A percentile compares a stretch with the other conserved stretches of the same genome.
Conservation (phyloP, 2,797 vertebrate species). For the Potorous gilbertii region DNA sequence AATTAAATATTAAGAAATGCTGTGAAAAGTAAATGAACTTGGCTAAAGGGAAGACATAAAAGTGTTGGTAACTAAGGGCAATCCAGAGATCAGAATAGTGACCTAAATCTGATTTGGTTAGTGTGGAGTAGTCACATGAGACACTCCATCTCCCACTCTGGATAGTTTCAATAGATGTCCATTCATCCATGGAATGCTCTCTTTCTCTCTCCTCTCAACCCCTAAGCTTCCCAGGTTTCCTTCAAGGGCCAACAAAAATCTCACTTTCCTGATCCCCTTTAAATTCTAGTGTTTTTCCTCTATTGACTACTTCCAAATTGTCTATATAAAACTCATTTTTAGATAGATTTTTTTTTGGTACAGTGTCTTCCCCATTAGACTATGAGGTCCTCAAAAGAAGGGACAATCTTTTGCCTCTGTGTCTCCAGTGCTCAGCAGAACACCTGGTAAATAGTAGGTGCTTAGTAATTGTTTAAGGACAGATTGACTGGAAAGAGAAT, state of each 20-base stretch:
- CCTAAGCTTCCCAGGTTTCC: neutral
- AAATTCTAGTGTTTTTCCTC: neutral
- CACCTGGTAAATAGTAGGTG: neutral
- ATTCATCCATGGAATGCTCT: neutral
- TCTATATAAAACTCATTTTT: neutral
- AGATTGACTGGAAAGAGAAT: neutral
- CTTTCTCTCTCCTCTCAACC: neutral
- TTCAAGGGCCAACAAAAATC: neutral
- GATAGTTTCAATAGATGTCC: neutral
- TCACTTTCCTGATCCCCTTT: neutral
- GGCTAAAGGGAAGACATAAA: neutral
- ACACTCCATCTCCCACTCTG: neutral
- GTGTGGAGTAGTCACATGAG: neutral
- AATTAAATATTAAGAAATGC: conserved; percentile 54
- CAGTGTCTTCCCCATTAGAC: neutral
- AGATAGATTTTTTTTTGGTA: neutral
- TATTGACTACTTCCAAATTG: neutral
- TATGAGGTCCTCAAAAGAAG: neutral
- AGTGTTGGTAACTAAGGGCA: neutral
- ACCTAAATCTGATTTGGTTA: neutral
- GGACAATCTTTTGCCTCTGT: neutral
- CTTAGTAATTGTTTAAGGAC: neutral
- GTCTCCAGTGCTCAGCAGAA: neutral
- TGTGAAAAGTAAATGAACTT: conserved; percentile 13
- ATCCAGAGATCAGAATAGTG: neutral